Percentiles rank a stretch among this genome's conserved stretches.
phyloP scores from a whole-genome alignment of 2,888 invertebrate genomes.

The Patella depressa region DNA sequence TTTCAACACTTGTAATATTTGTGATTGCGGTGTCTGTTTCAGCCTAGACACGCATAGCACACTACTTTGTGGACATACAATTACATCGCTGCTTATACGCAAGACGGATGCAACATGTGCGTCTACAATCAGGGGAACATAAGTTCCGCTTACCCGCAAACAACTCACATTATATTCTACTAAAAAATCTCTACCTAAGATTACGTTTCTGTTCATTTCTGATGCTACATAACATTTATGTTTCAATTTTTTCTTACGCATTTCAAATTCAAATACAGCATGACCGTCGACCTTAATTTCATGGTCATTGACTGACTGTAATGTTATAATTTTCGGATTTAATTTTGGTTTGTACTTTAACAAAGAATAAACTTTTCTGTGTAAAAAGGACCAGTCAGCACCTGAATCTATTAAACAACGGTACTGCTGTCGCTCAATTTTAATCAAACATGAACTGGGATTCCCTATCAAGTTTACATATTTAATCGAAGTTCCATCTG shows the following conservation, averaged over 20 bases:
- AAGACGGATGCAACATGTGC: background rate
- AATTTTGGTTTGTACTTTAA: background rate
- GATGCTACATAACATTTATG: background rate
- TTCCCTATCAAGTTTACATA: conserved; percentile 1
- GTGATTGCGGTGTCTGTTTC: too few species aligned
- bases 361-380: background rate
- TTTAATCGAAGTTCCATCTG: background rate
- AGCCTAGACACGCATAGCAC: too few species aligned
- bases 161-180: background rate
- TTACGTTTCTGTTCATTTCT: background rate
- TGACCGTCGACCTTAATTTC: too few species aligned
- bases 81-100: background rate
- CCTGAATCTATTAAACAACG: background rate
- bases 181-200: conserved; percentile 1
- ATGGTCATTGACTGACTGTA: too few species aligned
- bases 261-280: background rate
- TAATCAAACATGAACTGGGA: background rate
- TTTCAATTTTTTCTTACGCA: background rate
- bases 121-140: background rate
- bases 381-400: background rate
- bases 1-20: too few species aligned
- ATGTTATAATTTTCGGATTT: background rate
- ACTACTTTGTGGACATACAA: background rate
- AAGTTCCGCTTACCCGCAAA: background rate
- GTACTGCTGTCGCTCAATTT: background rate